Conservation (phyloP, 2,113 vertebrate species). For the Sterna hirundo region DNA sequence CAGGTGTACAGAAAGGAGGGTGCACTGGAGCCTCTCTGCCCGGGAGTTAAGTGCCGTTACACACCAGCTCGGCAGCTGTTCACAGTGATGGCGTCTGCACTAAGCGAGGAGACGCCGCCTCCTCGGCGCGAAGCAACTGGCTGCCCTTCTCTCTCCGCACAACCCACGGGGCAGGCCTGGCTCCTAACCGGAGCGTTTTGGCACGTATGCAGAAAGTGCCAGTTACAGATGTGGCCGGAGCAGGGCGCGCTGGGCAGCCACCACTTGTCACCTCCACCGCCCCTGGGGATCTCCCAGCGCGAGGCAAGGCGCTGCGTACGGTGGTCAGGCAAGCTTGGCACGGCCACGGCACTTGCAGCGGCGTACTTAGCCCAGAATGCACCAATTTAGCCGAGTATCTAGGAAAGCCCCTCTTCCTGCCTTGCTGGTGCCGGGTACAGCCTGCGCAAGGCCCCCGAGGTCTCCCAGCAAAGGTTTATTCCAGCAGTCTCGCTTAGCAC, state of each 20-base stretch:
- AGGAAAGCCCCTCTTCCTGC: background rate
- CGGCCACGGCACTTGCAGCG: background rate
- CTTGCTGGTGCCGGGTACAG: background rate
- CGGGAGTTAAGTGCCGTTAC: accelerated
- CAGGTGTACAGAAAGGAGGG: background rate
- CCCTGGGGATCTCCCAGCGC: background rate
- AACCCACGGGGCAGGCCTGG: background rate
- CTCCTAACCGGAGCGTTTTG: background rate
- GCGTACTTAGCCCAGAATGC: background rate
- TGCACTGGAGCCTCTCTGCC: background rate
- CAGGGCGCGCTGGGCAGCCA: background rate
- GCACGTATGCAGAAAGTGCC: background rate
- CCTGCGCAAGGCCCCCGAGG: background rate
- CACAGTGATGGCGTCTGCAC: accelerated
- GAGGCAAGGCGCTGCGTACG: accelerated
- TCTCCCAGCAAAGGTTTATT: background rate
- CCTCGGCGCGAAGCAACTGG: accelerated
- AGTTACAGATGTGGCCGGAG: background rate
- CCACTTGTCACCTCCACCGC: background rate
- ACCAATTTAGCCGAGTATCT: background rate
- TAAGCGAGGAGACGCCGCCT: background rate
- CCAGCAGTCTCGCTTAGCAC: background rate
- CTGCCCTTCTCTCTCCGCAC: background rate
- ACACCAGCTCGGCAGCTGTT: background rate
- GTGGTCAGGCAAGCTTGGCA: background rate